Percentiles rank a stretch among this genome's conserved stretches.
phyloP scores from a whole-genome alignment of 2,888 invertebrate species.

The Amiota communis region DNA sequence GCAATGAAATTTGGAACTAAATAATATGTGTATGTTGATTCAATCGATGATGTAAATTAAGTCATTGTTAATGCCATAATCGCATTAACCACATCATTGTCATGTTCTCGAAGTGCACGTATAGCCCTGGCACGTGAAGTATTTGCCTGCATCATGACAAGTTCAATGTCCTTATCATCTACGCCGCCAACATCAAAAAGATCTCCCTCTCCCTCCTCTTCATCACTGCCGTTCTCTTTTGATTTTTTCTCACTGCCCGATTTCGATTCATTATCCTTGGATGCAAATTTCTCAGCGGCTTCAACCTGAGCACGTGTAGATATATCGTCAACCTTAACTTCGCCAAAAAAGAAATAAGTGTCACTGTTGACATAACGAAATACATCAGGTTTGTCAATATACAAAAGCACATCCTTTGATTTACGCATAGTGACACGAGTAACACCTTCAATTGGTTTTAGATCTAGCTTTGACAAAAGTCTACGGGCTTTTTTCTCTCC shows the following conservation, averaged over 20 bases:
- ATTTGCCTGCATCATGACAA: slow-evolving; percentile 52
- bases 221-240: background rate
- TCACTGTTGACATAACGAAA: slow-evolving; percentile 43
- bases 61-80: slow-evolving; percentile 53
- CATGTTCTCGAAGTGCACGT: slow-evolving; percentile 46
- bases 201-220: slow-evolving; percentile 15
- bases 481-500: slow-evolving; percentile 57
- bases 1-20: no score
- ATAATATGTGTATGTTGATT: no score
- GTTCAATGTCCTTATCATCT: slow-evolving; percentile 51
- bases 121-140: slow-evolving; percentile 51
- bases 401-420: slow-evolving; percentile 47
- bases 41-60: slow-evolving; percentile 3
- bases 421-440: slow-evolving; percentile 54
- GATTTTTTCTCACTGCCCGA: background rate
- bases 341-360: slow-evolving; percentile 52
- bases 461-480: slow-evolving; percentile 48
- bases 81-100: slow-evolving; percentile 57
- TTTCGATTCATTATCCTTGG: background rate
- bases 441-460: slow-evolving; percentile 48
- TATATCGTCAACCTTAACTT: slow-evolving; percentile 49
- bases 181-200: slow-evolving; percentile 31
- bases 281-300: slow-evolving; percentile 12
- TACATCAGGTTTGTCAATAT: slow-evolving; percentile 53
- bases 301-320: background rate